Conservation (phyloP, 1,140 invertebrate genomes). For the Cydia fagiglandana region DNA sequence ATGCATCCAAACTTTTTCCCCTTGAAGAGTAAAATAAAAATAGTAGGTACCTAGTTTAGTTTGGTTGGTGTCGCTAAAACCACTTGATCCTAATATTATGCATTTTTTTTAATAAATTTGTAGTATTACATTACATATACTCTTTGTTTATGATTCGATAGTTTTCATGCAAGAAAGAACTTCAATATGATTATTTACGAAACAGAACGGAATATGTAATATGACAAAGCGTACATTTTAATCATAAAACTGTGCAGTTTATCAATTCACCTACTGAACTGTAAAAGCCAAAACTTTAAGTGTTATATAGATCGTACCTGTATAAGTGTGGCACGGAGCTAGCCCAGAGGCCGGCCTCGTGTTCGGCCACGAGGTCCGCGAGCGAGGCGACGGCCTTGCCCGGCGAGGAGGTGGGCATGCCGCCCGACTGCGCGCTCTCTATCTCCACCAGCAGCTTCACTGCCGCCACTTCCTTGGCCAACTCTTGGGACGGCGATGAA, state of each 20-base stretch:
- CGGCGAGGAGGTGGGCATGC: slow-evolving; percentile 53
- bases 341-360: slow-evolving; percentile 78
- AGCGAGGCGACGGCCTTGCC: slow-evolving; percentile 66
- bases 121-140: too few relatives aligned
- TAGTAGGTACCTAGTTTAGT: too few relatives aligned
- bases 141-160: too few relatives aligned
- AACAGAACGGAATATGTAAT: too few relatives aligned
- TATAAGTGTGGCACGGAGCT: slow-evolving; percentile 68
- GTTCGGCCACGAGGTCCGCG: slow-evolving; percentile 72
- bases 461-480: slow-evolving; percentile 79
- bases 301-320: slow-evolving; percentile 48
- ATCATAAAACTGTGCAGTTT: neutral
- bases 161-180: too few relatives aligned
- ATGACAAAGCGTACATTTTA: too few relatives aligned
- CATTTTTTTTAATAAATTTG: too few relatives aligned
- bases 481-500: slow-evolving; percentile 75
- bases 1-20: too few relatives aligned
- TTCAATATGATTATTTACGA: too few relatives aligned
- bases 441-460: slow-evolving; percentile 74
- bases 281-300: neutral
- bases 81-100: too few relatives aligned
- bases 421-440: slow-evolving; percentile 52
- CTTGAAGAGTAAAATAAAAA: too few relatives aligned
- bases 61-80: too few relatives aligned
- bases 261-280: neutral